Evolutionary conservation across 2,888 invertebrate species (phyloP).

Genomic region (Drosophila peninsularis): DNA sequence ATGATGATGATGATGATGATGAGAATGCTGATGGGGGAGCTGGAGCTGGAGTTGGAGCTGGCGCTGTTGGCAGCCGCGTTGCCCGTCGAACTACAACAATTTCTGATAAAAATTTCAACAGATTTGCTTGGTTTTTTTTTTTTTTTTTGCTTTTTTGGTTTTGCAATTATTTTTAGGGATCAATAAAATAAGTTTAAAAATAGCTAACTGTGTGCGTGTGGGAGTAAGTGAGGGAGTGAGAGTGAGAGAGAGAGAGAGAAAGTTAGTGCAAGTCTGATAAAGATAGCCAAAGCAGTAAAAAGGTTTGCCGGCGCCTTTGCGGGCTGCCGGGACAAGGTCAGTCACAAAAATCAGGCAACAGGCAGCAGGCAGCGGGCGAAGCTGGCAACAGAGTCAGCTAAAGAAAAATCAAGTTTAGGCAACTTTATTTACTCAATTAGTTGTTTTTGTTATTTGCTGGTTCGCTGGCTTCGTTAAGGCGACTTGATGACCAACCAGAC

Average conservation of each 20-base stretch:
- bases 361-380: constrained; percentile 15
- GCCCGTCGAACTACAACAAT: constrained; percentile 55
- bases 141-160: constrained; percentile 40
- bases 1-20: constrained; percentile 20
- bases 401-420: constrained; percentile 60
- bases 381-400: constrained; percentile 23
- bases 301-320: constrained; percentile 11
- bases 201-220: constrained; percentile 44
- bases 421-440: constrained; percentile 78
- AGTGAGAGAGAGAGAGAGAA: neutral
- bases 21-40: neutral
- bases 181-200: constrained; percentile 79
- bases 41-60: neutral
- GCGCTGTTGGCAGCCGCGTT: constrained; percentile 12
- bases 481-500: constrained; percentile 46
- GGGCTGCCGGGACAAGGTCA: constrained; percentile 16
- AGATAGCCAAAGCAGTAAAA: constrained; percentile 19
- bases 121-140: constrained; percentile 48
- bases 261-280: constrained; percentile 3
- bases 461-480: constrained; percentile 65
- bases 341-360: constrained; percentile 28
- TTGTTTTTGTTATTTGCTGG: constrained; percentile 73
- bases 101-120: constrained; percentile 63
- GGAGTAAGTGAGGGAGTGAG: neutral
- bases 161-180: constrained; percentile 73